Conservation (phyloP, 2,113 vertebrate species). For the Uria lomvia region DNA sequence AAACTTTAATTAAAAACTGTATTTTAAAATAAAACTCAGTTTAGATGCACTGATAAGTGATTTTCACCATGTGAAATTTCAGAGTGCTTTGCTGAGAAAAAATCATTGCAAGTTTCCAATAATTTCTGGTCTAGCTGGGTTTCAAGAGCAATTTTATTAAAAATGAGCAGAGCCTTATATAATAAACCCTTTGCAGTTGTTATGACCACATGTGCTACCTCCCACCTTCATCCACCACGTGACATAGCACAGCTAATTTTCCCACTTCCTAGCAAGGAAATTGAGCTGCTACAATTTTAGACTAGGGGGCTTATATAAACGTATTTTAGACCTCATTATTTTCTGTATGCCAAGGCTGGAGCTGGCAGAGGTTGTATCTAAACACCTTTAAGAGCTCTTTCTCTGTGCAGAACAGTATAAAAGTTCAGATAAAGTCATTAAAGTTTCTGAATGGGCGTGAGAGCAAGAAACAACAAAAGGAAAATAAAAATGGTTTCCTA, state of each 20-base stretch:
- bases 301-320: background rate
- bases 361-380: background rate
- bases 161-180: slow-evolving; percentile 34
- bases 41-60: slow-evolving; percentile 38
- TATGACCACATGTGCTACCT: slow-evolving; percentile 51
- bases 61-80: slow-evolving; percentile 24
- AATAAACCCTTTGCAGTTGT: slow-evolving; percentile 47
- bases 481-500: background rate
- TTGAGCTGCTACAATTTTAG: slow-evolving; percentile 18
- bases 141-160: slow-evolving; percentile 66
- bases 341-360: background rate
- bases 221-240: background rate
- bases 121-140: slow-evolving; percentile 29
- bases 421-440: slow-evolving; percentile 4
- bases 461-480: background rate
- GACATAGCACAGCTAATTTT: slow-evolving; percentile 23
- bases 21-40: slow-evolving; percentile 53
- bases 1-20: slow-evolving; percentile 63
- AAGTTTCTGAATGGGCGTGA: background rate
- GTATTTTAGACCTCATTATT: slow-evolving; percentile 19
- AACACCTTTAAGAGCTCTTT: background rate
- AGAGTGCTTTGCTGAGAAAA: slow-evolving; percentile 6
- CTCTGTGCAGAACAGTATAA: background rate
- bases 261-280: slow-evolving; percentile 25
- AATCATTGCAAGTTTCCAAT: slow-evolving; percentile 32